Percentiles rank a stretch among this genome's conserved stretches.
These are phyloP conservation scores for Eulacestoma nigropectus DNA, from an alignment of 2,113 vertebrate species.

Conservation along the genomic window DNA sequence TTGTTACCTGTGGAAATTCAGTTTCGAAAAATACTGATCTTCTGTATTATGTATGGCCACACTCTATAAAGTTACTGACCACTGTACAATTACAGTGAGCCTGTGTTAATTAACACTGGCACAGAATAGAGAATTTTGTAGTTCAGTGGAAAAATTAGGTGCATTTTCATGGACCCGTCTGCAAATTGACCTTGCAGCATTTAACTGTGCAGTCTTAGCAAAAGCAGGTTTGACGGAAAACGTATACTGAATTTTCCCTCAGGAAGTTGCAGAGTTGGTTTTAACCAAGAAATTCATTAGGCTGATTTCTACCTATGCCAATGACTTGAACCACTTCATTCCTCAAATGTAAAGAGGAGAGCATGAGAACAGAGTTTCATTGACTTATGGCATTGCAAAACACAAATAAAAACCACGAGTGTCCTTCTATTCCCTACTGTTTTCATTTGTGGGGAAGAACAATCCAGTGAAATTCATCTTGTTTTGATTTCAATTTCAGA, in stretches of 20 bases:
- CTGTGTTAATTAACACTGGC: neutral
- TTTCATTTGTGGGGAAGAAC: neutral
- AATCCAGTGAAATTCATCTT: neutral
- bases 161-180: neutral
- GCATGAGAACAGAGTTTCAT: neutral
- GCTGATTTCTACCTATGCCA: neutral
- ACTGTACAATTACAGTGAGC: neutral
- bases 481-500: neutral
- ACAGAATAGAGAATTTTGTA: neutral
- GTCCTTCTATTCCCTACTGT: neutral
- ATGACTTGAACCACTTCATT: neutral
- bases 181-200: neutral
- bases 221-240: neutral
- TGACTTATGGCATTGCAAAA: neutral
- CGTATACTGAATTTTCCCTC: neutral
- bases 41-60: neutral
- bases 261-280: neutral
- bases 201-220: neutral
- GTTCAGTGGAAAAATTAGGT: neutral
- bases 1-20: neutral
- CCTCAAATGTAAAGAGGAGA: neutral
- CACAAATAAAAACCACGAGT: neutral
- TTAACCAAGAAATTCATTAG: neutral
- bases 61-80: neutral
- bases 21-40: neutral